These are phyloP conservation scores for Leptarthrus brevirostris DNA, from an alignment of 2,888 invertebrate genomes.

Conservation along the genomic window DNA sequence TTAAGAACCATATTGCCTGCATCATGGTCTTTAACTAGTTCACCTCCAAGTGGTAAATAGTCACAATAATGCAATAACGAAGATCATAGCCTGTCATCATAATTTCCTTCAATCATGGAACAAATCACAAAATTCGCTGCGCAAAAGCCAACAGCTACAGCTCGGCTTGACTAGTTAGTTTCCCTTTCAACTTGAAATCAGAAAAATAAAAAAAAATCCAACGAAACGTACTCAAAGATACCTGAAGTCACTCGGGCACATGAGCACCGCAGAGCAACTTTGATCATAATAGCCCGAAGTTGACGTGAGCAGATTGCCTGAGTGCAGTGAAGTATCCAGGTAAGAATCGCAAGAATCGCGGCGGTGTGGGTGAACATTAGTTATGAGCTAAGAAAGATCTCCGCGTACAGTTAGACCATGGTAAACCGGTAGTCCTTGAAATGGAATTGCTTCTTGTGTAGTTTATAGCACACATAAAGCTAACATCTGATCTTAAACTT, in stretches of 20 bases:
- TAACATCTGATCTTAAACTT: constrained; percentile 45
- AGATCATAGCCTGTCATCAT: constrained; percentile 37
- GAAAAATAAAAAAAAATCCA: not conserved
- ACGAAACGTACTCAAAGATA: constrained; percentile 14
- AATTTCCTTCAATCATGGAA: constrained; percentile 40
- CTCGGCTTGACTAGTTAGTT: constrained; percentile 26
- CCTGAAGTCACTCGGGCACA: constrained; percentile 1
- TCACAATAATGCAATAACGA: constrained; percentile 26
- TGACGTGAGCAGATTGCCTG: not conserved
- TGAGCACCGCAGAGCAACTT: not conserved
- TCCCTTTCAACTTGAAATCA: constrained; percentile 30
- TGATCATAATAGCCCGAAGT: not conserved
- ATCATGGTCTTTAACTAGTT: constrained; percentile 25
- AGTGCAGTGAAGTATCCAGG: not conserved
- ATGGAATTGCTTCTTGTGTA: constrained; percentile 48
- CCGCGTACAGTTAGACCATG: constrained; percentile 46
- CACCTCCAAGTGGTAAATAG: constrained; percentile 24
- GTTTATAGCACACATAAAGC: constrained; percentile 23
- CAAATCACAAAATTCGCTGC: constrained; percentile 43
- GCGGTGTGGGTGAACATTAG: constrained; percentile 50
- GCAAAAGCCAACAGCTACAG: constrained; percentile 31
- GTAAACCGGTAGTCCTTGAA: constrained; percentile 51
- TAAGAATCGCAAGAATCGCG: not conserved
- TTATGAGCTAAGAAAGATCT: constrained; percentile 10
- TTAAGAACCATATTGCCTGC: constrained; percentile 1